Base-by-base conservation (phyloP, 2,797 vertebrate species). In the Lutjanus campechanus region DNA sequence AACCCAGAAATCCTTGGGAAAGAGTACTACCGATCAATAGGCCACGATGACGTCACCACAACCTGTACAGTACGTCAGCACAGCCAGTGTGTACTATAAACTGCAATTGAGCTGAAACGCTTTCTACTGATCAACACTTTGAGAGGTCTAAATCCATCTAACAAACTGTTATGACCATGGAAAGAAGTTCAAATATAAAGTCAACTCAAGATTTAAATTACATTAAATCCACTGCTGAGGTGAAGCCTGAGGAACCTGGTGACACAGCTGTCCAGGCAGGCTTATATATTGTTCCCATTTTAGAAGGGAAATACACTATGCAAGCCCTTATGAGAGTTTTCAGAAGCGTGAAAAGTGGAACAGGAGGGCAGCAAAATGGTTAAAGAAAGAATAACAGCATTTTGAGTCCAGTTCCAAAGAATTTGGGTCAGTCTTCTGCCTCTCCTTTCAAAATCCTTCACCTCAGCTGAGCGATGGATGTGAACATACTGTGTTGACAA, bases 1-100 rank as follows among this genome's bases (percentile, higher is more conserved):
- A 89, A 90, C 92, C 86, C 77, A 92, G 89, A 91, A 92, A 86
- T 85, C 84, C 61, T 73, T 49, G 73, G 53, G 76, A 83, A 73
- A 61, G 71, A 83, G 68, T 67, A 69, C 60, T 75, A 66, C 50
- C 70, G 67, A 88, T 86, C 85, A 74, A 84, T 81, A 79, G 10
- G 22, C n/a, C 2, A 67, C 13, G 1, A 62, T 73, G 82, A 82
- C 63, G 17, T 83, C 85, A 81, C 36, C 47, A 43, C 49, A 62
- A 60, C 69, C 58, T 58, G 54, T 44, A 20, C 43, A 1, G 22
- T 8, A 13, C 68, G 73, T 79, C 56, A 70, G 82, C 69, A 64
- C 47, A 63, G 50, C 40, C 13, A 22, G 49, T 5, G 1, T 55
- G 59, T 64, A 11, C 47, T 46, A 56, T 62, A 50, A 82, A 22